Evolutionary conservation across 2,888 invertebrate species (phyloP).

Genomic region (Parnassius glacialis): DNA sequence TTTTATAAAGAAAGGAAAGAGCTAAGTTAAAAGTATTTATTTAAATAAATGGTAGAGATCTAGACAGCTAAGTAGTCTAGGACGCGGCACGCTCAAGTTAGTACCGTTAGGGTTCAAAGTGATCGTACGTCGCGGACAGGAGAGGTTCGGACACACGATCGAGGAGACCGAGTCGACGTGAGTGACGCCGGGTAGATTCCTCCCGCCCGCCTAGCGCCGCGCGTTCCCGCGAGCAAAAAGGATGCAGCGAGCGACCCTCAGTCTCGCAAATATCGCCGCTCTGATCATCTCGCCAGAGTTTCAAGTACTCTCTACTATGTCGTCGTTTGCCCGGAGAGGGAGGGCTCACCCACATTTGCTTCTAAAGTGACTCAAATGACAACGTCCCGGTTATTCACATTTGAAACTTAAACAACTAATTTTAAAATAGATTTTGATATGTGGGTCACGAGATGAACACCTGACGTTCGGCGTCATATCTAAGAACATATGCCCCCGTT

Average conservation of each 20-base stretch:
- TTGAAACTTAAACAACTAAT: slow-evolving; percentile 44
- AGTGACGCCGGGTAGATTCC: slow-evolving; percentile 69
- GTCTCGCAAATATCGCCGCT: slow-evolving; percentile 71
- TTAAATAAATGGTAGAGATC: slow-evolving; percentile 42
- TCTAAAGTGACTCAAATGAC: slow-evolving; percentile 52
- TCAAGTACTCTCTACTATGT: slow-evolving; percentile 67
- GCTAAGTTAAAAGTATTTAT: slow-evolving; percentile 7
- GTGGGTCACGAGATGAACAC: slow-evolving; percentile 67
- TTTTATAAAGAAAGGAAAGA: slow-evolving; percentile 14
- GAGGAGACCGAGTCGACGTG: slow-evolving; percentile 74
- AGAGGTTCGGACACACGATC: slow-evolving; percentile 75
- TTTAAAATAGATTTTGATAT: slow-evolving; percentile 53
- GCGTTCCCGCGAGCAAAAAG: slow-evolving; percentile 68
- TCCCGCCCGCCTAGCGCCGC: slow-evolving; percentile 70
- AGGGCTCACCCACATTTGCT: slow-evolving; percentile 56
- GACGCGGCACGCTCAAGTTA: slow-evolving; percentile 58
- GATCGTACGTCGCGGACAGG: slow-evolving; percentile 74
- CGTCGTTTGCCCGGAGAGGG: slow-evolving; percentile 68
- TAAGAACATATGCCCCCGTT: slow-evolving; percentile 78
- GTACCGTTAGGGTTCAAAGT: slow-evolving; percentile 70
- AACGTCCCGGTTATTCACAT: slow-evolving; percentile 35
- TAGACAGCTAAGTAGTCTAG: slow-evolving; percentile 46
- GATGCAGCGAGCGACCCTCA: slow-evolving; percentile 68
- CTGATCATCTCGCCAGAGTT: slow-evolving; percentile 70
- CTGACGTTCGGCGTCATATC: slow-evolving; percentile 79